These are phyloP conservation scores for Cynodonichthys magdalenae DNA, from an alignment of 2,797 vertebrate genomes.

Conservation along the genomic window DNA sequence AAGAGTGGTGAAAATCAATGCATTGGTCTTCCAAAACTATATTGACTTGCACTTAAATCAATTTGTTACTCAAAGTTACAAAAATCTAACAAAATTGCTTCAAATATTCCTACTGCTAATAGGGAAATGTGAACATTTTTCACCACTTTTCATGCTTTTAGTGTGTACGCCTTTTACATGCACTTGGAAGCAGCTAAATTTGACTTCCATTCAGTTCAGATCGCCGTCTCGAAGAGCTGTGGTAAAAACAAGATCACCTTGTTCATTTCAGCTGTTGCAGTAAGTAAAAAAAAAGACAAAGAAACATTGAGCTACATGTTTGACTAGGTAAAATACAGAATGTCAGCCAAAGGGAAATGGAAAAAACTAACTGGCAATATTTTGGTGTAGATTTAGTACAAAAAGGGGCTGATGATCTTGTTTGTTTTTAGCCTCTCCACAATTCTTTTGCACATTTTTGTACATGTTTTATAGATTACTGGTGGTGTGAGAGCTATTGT, in stretches of 20 bases:
- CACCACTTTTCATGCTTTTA: background rate
- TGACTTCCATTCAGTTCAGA: background rate
- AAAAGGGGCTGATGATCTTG: no score
- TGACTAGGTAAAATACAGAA: no score
- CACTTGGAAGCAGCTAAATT: background rate
- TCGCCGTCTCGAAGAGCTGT: background rate
- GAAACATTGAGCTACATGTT: background rate
- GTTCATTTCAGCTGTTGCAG: background rate
- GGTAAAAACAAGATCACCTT: background rate
- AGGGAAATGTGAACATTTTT: background rate
- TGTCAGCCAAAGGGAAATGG: no score
- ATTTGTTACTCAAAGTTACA: background rate
- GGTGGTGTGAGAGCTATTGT: background rate
- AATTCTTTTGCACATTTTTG: background rate
- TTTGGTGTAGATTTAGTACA: background rate
- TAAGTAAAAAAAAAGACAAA: background rate
- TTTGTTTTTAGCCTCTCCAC: background rate
- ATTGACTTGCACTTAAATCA: conserved; percentile 1
- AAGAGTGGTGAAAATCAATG: background rate
- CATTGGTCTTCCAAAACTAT: background rate
- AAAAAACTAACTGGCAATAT: no score
- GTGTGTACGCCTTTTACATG: background rate
- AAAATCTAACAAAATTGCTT: conserved; percentile 8
- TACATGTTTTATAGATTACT: background rate
- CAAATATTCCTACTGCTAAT: background rate